Conservation (phyloP, 2,113 vertebrate genomes). For the Pseudorasbora parva region DNA sequence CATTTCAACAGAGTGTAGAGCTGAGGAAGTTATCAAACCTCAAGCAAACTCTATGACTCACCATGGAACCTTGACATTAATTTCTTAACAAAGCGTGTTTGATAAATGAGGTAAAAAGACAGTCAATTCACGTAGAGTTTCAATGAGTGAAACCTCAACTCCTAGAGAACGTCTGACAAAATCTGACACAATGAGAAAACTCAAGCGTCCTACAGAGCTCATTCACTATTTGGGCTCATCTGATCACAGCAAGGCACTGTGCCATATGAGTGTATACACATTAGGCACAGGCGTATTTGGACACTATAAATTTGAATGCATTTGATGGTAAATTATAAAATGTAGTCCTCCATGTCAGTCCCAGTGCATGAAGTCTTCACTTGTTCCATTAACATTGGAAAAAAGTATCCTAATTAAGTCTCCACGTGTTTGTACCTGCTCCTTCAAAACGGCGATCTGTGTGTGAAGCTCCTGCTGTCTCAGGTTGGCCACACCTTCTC, state of each 20-base stretch:
- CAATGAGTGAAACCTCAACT: constrained; percentile 8
- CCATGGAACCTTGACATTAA: background rate
- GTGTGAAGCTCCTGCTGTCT: constrained; percentile 90
- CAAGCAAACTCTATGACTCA: constrained; percentile 10
- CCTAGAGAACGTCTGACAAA: background rate
- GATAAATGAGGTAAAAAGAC: constrained; percentile 23
- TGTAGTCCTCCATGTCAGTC: background rate
- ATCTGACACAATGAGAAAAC: background rate
- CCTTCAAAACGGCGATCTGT: constrained; percentile 88
- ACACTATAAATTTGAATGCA: background rate
- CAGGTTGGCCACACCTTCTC: constrained; percentile 75
- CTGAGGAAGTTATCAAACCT: background rate
- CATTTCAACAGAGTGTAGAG: background rate
- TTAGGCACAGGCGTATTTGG: background rate
- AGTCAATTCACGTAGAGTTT: background rate
- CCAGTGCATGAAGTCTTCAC: no score
- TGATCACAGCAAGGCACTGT: background rate
- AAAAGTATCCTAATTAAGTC: no score
- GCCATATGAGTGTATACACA: background rate
- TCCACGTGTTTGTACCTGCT: constrained; percentile 78
- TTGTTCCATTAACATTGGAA: background rate
- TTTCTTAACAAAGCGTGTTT: constrained; percentile 3
- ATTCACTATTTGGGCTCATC: background rate
- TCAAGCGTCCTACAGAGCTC: background rate
- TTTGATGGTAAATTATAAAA: background rate